Evolutionary conservation across 2,888 invertebrate species (phyloP), one percentile per base, ranked within the genome.

Genomic region (Rotaria macrura): DNA sequence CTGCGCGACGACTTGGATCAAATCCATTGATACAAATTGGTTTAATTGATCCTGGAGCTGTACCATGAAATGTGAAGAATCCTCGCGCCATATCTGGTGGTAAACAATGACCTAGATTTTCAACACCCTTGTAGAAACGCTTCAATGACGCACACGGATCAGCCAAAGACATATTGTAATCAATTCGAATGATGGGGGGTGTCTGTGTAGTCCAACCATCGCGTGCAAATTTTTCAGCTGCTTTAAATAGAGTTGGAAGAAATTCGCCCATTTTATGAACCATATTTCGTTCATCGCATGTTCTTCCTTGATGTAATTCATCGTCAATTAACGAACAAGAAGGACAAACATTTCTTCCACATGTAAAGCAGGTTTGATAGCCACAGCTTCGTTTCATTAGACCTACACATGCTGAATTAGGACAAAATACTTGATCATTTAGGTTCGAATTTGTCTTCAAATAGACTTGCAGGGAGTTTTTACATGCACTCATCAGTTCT

Each of bases 1-100:
- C 84, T 38, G 84, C 54, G 38, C 84, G 54, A 38, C 84, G 38
- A 55, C 25, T 52, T 43, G 84, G 84, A 49, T 84, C 84, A 57
- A 84, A 84, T 9, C 84, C 84, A 54, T 54, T 55, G 9, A 9
- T 10, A 43, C 84, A 84, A 57, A 84, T 84, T 47, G 54, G 49
- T n/a, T n/a, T 84, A 54, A 84, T 54, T 7, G 84, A 54, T 14
- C 38, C n/a, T 55, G 43, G 23, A 14, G 38, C 40, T 54, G 54
- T 84, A 38, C 84, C 84, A 40, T 84, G 84, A n/a, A 47, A 84
- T 34, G 84, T 40, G 40, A 84, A 84, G 25, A 84, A 34, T 2
- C 84, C 84, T 34, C 55, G 54, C 52, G 84, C 65, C 65, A 65
- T 38, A 54, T 84, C 84, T 6, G 54, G 84, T 57, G 55, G 47